Conservation (phyloP, 1,140 invertebrate genomes). For the Brachionus rotundiformis region DNA sequence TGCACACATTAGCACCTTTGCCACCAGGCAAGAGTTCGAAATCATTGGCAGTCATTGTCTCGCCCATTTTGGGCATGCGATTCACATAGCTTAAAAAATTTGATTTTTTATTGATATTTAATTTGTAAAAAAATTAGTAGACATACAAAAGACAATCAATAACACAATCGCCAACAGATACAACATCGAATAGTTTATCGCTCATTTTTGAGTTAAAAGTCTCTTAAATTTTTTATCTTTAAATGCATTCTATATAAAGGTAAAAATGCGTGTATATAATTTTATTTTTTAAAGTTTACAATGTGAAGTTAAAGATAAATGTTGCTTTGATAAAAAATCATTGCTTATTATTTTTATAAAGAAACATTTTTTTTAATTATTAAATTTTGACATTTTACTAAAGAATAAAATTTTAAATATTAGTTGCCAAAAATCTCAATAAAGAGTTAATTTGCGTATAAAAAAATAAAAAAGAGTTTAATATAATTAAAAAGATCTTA, state of each 20-base stretch:
- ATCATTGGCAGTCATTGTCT: constrained; percentile 42
- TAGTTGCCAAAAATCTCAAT: no score
- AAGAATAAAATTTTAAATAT: no score
- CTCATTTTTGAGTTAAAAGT: background rate
- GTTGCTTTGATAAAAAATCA: background rate
- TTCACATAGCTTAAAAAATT: constrained; percentile 30
- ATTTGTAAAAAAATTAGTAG: no score
- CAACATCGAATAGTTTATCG: constrained; percentile 1
- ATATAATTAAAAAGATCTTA: no score
- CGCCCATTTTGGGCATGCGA: constrained; percentile 49
- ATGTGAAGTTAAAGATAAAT: background rate
- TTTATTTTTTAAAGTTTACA: background rate
- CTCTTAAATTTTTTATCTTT: background rate
- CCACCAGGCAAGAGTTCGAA: constrained; percentile 28
- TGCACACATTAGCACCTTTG: constrained; percentile 49
- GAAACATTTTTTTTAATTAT: no score
- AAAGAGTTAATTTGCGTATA: no score
- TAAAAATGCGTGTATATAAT: background rate
- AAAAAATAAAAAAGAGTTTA: no score
- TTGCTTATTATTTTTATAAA: no score
- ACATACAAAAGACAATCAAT: constrained; percentile 41
- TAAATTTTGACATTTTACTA: no score
- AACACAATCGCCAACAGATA: constrained; percentile 42
- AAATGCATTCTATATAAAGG: no score
- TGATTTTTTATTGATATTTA: background rate